A percentile compares a stretch with the other conserved stretches of the same genome.
Conservation (phyloP, 2,113 vertebrate species). For the Lampris megalopsis region DNA sequence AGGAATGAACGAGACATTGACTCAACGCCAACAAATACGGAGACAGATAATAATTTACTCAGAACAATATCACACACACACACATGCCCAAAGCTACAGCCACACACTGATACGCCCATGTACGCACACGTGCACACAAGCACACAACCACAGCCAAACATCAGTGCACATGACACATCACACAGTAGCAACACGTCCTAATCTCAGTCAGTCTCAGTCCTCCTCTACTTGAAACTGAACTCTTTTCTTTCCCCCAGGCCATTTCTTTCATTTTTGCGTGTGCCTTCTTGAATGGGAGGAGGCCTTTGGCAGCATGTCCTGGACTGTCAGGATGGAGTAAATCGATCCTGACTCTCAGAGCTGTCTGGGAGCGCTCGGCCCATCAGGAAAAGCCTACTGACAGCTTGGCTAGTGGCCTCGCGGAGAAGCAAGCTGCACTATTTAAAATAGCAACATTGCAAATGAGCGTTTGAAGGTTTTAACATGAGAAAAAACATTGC, state of each 20-base stretch:
- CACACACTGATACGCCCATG: neutral
- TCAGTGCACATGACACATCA: conserved; percentile 29
- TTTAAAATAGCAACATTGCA: conserved; percentile 65
- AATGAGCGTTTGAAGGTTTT: conserved; percentile 72
- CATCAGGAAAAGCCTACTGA: conserved; percentile 67
- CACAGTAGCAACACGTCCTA: conserved; percentile 62
- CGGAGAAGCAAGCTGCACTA: conserved; percentile 44
- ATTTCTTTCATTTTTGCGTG: conserved; percentile 64
- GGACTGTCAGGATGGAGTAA: conserved; percentile 70
- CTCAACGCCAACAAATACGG: too few species aligned
- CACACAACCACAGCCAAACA: neutral
- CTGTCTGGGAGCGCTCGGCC: conserved; percentile 48
- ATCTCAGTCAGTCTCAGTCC: conserved; percentile 59
- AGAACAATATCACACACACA: conserved; percentile 11
- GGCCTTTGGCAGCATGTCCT: conserved; percentile 66
- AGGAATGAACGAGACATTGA: too few species aligned
- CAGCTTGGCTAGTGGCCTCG: conserved; percentile 63
- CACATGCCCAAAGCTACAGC: neutral
- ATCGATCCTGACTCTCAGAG: conserved; percentile 66
- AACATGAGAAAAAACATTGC: conserved; percentile 60
- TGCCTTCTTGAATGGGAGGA: conserved; percentile 51
- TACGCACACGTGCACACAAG: neutral
- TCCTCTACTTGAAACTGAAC: conserved; percentile 63
- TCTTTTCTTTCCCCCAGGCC: conserved; percentile 67
- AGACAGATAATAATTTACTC: too few species aligned